Evolutionary conservation across 2,888 invertebrate genomes (phyloP).

Genomic region (Periphyllus acericola): DNA sequence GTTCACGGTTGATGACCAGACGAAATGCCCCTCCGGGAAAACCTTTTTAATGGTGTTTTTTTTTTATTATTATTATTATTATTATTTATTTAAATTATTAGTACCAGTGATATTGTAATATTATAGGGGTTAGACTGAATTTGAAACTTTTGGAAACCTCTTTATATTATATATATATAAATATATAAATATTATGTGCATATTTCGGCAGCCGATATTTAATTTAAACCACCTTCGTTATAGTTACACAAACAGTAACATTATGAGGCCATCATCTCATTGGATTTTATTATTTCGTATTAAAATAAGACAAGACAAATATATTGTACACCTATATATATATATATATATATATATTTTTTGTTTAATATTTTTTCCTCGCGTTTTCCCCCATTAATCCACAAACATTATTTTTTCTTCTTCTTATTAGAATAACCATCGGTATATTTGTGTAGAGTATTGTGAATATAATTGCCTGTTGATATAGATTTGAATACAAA

Average conservation of each 20-base stretch:
- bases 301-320: not conserved
- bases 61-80: conserved; percentile 4
- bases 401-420: too few relatives aligned
- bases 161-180: not conserved
- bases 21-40: conserved; percentile 17
- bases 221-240: conserved; percentile 23
- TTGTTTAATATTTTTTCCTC: too few relatives aligned
- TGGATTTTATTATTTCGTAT: not conserved
- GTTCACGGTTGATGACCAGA: conserved; percentile 33
- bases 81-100: conserved; percentile 46
- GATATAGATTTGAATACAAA: too few relatives aligned
- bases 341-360: too few relatives aligned
- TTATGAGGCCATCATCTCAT: not conserved
- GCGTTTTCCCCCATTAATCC: too few relatives aligned
- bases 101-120: conserved; percentile 21
- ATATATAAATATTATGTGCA: not conserved
- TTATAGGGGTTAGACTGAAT: conserved; percentile 42
- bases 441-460: too few relatives aligned
- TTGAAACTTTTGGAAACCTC: conserved; percentile 19
- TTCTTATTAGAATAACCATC: too few relatives aligned
- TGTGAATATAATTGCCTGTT: too few relatives aligned
- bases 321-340: too few relatives aligned
- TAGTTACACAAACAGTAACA: not conserved
- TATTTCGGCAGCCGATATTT: conserved; percentile 1
- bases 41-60: conserved; percentile 42